Conservation (phyloP, 2,797 vertebrate species). For the Apogon hyalosoma region DNA sequence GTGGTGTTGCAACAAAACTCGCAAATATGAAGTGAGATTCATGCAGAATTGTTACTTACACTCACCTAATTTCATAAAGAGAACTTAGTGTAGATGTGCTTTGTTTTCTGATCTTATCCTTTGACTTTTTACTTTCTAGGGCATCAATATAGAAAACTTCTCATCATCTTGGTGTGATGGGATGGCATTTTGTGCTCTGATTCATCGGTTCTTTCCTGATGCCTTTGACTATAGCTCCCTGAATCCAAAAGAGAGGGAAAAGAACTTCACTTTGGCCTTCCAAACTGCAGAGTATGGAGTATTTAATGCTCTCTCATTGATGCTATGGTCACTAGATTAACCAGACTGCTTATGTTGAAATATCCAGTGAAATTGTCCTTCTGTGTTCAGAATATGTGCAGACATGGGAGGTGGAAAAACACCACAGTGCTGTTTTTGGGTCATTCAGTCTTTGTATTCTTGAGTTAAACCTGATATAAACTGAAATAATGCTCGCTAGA, state of each 20-base stretch:
- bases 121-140: constrained; percentile 76
- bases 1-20: constrained; percentile 95
- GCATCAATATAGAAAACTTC: constrained; percentile 96
- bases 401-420: no score
- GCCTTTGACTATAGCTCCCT: constrained; percentile 94
- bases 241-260: constrained; percentile 88
- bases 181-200: constrained; percentile 96
- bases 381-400: no score
- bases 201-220: constrained; percentile 96
- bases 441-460: no score
- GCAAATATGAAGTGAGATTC: constrained; percentile 90
- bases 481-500: no score
- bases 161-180: constrained; percentile 97
- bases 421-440: no score
- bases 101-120: neutral
- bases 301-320: neutral
- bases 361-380: no score
- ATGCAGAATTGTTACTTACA: neutral
- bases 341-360: no score
- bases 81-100: neutral
- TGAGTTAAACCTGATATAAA: no score
- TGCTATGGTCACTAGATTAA: neutral
- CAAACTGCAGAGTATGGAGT: constrained; percentile 91
- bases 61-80: neutral
- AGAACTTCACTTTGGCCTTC: constrained; percentile 96